phyloP scores from a whole-genome alignment of 2,888 invertebrate species.

The Aspidapion aeneum region DNA sequence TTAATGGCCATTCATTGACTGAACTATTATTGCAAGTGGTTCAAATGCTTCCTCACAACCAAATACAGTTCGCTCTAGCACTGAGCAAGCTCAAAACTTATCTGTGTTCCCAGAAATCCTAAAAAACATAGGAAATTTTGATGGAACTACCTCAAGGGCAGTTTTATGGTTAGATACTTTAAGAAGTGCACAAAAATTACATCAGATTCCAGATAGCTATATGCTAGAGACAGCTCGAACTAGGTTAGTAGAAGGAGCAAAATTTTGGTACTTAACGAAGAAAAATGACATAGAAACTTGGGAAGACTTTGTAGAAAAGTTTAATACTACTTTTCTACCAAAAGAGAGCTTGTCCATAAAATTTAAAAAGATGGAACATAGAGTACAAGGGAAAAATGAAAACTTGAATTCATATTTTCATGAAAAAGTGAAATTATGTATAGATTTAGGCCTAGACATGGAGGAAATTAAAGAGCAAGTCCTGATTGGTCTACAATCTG shows the following conservation, averaged over 20 bases:
- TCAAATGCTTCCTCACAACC: too few relatives aligned
- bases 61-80: background rate
- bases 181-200: background rate
- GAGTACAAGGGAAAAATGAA: background rate
- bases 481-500: background rate
- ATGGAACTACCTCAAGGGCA: background rate
- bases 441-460: background rate
- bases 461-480: background rate
- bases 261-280: slow-evolving; percentile 2
- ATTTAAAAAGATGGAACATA: background rate
- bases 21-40: too few relatives aligned
- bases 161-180: background rate
- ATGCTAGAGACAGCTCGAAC: slow-evolving; percentile 12
- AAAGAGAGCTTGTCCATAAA: background rate
- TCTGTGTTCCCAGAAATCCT: background rate
- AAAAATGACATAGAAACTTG: background rate
- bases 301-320: background rate
- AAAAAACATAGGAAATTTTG: slow-evolving; percentile 1
- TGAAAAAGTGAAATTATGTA: background rate
- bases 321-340: background rate
- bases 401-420: background rate
- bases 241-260: background rate
- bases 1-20: too few relatives aligned
- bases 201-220: background rate
- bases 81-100: background rate